Percentiles rank a stretch among this genome's conserved stretches.
These are phyloP conservation scores for Piprites chloris DNA, from an alignment of 2,113 vertebrate genomes.

Conservation along the genomic window DNA sequence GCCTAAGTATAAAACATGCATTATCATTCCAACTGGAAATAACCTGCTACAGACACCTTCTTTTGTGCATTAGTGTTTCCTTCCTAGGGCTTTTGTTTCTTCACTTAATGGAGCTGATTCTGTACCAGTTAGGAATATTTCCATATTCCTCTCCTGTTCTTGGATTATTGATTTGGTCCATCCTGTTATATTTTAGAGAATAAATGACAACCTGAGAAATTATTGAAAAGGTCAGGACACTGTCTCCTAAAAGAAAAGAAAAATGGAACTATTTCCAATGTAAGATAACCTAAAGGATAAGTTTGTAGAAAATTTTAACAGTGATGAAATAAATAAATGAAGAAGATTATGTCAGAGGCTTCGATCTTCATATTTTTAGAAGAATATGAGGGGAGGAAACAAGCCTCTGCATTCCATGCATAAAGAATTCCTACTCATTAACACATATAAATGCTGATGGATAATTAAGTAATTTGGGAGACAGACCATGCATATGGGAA, in stretches of 20 bases:
- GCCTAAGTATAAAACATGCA: not conserved
- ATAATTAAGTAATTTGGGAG: conserved; percentile 60
- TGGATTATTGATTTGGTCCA: not conserved
- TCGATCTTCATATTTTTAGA: not conserved
- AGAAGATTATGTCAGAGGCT: not conserved
- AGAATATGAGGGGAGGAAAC: not conserved
- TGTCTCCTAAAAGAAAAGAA: not conserved
- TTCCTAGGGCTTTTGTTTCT: not conserved
- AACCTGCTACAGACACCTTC: not conserved
- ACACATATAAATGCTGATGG: conserved; percentile 18
- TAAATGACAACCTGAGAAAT: not conserved
- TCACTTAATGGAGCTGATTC: not conserved
- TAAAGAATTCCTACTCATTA: conserved; percentile 9
- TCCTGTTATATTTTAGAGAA: not conserved
- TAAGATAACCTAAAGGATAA: not conserved
- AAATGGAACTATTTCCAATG: not conserved
- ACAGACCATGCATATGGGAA: conserved; percentile 26
- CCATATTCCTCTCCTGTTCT: not conserved
- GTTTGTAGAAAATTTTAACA: not conserved
- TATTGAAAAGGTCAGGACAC: not conserved
- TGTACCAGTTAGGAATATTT: not conserved
- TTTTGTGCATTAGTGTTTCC: not conserved
- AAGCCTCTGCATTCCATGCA: not conserved
- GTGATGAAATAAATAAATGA: not conserved
- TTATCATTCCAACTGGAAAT: not conserved